Conservation (phyloP, 2,888 invertebrate genomes). For the Diplazon laetatorius region DNA sequence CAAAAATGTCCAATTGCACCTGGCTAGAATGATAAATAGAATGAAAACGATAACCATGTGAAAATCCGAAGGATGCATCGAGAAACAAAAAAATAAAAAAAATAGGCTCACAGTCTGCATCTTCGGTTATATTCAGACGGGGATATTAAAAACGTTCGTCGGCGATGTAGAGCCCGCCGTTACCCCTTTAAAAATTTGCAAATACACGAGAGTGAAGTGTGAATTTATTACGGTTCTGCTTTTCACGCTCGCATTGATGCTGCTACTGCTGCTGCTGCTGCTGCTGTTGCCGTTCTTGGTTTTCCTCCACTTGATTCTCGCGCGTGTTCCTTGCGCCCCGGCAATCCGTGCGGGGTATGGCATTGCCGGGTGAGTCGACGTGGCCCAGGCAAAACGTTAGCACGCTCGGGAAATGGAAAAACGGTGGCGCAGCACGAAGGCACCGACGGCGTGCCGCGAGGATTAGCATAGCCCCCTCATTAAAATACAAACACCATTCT, state of each 20-base stretch:
- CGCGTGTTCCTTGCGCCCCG: slow-evolving; percentile 34
- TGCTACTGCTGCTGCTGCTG: slow-evolving; percentile 29
- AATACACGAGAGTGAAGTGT: slow-evolving; percentile 77
- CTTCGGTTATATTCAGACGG: no score
- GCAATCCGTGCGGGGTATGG: slow-evolving; percentile 35
- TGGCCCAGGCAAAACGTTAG: slow-evolving; percentile 22
- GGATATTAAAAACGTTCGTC: slow-evolving; percentile 75
- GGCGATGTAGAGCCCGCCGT: slow-evolving; percentile 71
- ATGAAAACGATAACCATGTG: not conserved
- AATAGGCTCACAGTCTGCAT: slow-evolving; percentile 55
- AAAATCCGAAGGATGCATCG: not conserved
- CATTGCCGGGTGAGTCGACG: slow-evolving; percentile 25
- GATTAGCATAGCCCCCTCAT: slow-evolving; percentile 82
- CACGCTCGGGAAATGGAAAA: slow-evolving; percentile 75
- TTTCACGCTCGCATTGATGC: slow-evolving; percentile 48
- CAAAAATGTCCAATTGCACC: no score
- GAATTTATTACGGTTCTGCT: slow-evolving; percentile 75
- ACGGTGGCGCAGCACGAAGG: slow-evolving; percentile 64
- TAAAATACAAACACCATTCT: slow-evolving; percentile 81
- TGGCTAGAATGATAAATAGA: no score
- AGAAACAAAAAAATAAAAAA: no score
- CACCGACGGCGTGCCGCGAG: slow-evolving; percentile 74
- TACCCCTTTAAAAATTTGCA: slow-evolving; percentile 76
- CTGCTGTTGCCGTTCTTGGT: slow-evolving; percentile 34
- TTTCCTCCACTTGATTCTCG: slow-evolving; percentile 38